These are phyloP conservation scores for Escarpia spicata DNA, from an alignment of 2,888 invertebrate species.

Conservation along the genomic window DNA sequence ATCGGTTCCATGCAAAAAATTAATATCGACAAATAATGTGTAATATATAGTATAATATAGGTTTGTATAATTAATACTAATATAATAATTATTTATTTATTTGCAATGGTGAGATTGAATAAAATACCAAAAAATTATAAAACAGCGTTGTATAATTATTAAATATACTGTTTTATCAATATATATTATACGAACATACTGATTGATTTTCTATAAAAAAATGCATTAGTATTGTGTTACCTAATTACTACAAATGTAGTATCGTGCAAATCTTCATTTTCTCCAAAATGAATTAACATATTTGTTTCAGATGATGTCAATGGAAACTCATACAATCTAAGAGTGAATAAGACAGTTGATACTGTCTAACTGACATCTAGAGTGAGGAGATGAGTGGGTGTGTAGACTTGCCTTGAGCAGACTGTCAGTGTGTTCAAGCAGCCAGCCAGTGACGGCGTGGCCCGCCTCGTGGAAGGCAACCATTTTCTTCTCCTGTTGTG, in stretches of 20 bases:
- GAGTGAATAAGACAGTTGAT: too few relatives aligned
- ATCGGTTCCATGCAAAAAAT: background rate
- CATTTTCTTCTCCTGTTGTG: conserved; percentile 69
- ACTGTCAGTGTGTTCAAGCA: conserved; percentile 92
- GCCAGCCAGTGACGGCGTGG: conserved; percentile 95
- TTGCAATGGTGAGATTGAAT: too few relatives aligned
- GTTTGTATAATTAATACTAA: too few relatives aligned
- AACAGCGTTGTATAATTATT: too few relatives aligned
- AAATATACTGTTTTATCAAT: too few relatives aligned
- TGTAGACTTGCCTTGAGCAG: conserved; percentile 77
- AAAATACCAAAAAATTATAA: too few relatives aligned
- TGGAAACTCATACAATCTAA: too few relatives aligned
- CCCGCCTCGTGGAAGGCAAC: conserved; percentile 83
- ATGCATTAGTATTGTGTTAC: background rate
- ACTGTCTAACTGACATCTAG: background rate
- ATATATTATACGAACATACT: too few relatives aligned
- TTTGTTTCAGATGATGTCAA: too few relatives aligned
- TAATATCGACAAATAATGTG: background rate
- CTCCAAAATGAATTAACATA: background rate
- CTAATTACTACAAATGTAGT: background rate
- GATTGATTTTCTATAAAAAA: background rate
- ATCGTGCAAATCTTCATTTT: background rate
- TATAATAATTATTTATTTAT: too few relatives aligned
- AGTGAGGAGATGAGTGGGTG: background rate
- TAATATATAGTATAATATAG: too few relatives aligned